Conservation (phyloP, 2,797 vertebrate genomes). For the Spheniscus humboldti region DNA sequence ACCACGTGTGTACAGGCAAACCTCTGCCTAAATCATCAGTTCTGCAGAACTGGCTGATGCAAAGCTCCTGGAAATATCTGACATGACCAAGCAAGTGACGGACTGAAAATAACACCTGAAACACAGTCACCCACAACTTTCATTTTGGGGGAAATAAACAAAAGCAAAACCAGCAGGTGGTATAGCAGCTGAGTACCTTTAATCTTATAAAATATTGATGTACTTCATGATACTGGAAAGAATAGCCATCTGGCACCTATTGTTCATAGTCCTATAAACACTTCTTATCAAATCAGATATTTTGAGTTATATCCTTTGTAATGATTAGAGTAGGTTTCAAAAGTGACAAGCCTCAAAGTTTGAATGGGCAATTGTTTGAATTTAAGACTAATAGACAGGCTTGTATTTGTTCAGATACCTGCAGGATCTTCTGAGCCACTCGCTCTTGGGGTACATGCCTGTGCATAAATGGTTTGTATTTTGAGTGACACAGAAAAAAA, state of each 20-base stretch:
- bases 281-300: not conserved
- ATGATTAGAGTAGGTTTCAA: not conserved
- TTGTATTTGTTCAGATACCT: not conserved
- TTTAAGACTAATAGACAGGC: not conserved
- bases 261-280: not conserved
- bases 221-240: not conserved
- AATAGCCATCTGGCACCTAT: not conserved
- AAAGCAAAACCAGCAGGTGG: not conserved
- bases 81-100: not conserved
- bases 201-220: not conserved
- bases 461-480: not conserved
- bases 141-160: not conserved
- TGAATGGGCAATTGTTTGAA: not conserved
- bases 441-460: not conserved
- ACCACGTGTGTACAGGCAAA: fast-evolving
- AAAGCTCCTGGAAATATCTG: not conserved
- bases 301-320: not conserved
- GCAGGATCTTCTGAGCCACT: not conserved
- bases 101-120: not conserved
- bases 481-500: not conserved
- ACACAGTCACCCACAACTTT: not conserved
- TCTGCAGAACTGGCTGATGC: not conserved
- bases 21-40: not conserved
- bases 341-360: not conserved
- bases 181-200: not conserved